Evolutionary conservation across 2,113 vertebrate species (phyloP).

Genomic region (Chaenogobius annularis): DNA sequence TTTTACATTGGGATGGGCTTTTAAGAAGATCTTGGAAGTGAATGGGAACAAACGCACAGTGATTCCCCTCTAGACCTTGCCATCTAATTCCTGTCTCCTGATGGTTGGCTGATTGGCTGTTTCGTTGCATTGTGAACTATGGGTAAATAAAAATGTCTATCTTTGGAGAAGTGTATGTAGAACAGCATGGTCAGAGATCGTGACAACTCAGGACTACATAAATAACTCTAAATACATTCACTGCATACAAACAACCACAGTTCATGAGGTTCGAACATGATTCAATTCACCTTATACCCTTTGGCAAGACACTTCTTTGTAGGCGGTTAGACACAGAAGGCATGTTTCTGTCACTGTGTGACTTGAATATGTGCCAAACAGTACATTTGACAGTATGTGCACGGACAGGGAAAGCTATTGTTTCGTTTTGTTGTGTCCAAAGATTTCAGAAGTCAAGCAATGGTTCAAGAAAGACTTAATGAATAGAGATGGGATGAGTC

Average conservation of each 20-base stretch:
- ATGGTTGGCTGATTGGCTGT: background rate
- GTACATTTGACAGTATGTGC: background rate
- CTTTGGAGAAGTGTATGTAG: background rate
- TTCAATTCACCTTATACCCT: background rate
- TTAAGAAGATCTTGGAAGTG: background rate
- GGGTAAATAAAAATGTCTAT: background rate
- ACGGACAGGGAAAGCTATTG: background rate
- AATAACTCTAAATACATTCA: background rate
- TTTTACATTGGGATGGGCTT: constrained; percentile 5
- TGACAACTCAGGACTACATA: background rate
- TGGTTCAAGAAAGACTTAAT: background rate
- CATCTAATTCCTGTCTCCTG: background rate
- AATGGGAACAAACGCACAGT: constrained; percentile 3
- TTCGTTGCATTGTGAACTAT: background rate
- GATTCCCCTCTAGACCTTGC: constrained; percentile 1
- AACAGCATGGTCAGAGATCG: background rate
- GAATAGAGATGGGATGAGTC: too few relatives aligned
- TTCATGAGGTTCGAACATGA: background rate
- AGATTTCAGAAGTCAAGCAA: background rate
- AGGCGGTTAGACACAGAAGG: background rate
- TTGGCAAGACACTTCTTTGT: background rate
- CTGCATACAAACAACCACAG: background rate
- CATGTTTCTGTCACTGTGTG: background rate
- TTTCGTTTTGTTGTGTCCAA: background rate
- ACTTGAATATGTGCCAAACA: background rate